phyloP scores from a whole-genome alignment of 2,113 vertebrate species.

The Boulengeromyrus knoepffleri region DNA sequence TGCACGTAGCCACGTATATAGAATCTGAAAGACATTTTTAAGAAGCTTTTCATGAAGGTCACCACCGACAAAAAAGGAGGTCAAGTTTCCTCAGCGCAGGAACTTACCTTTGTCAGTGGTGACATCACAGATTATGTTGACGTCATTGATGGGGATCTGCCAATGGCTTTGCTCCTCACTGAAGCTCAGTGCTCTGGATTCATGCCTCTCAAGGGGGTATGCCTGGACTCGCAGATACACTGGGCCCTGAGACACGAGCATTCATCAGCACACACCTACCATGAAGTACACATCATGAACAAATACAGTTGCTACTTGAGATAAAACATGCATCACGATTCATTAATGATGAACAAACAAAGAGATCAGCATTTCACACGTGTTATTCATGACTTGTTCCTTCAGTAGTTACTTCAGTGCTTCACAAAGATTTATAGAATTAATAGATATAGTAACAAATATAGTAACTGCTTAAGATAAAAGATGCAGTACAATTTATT shows the following conservation, averaged over 20 bases:
- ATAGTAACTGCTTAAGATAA: not conserved
- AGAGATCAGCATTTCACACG: not conserved
- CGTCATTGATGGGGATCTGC: constrained; percentile 79
- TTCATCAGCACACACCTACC: not conserved
- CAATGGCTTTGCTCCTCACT: constrained; percentile 82
- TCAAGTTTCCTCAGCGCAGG: not conserved
- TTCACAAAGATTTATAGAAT: no score
- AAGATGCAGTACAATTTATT: not conserved
- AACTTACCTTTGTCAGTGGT: constrained; percentile 71
- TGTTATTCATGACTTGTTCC: no score
- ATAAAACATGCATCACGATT: not conserved
- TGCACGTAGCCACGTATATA: constrained; percentile 78
- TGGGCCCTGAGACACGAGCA: constrained; percentile 67
- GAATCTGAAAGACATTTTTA: constrained; percentile 42
- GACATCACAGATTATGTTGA: constrained; percentile 83
- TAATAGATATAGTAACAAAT: not conserved
- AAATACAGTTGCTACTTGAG: not conserved
- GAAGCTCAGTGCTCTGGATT: constrained; percentile 77
- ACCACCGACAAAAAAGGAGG: not conserved
- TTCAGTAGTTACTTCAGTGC: no score
- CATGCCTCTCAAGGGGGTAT: constrained; percentile 73
- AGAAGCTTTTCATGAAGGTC: not conserved
- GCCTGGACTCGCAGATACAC: constrained; percentile 75
- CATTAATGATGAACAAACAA: not conserved
- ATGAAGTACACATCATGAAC: not conserved